Evolutionary conservation across 2,888 invertebrate species (phyloP), one percentile per base, ranked within the genome.

Genomic region (Drosophila vallismaia): DNA sequence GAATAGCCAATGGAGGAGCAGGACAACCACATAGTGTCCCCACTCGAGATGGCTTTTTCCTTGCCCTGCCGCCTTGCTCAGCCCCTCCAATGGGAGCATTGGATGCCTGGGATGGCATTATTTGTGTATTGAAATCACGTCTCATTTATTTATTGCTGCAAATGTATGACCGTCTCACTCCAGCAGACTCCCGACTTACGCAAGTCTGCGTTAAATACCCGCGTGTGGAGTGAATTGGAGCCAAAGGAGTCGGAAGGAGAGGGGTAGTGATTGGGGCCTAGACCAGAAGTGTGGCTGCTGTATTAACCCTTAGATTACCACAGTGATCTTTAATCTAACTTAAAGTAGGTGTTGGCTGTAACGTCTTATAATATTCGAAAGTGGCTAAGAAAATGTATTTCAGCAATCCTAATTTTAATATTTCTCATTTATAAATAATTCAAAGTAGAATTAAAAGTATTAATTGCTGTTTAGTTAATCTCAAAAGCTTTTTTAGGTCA

Each of bases 41-140:
- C 56, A 50, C 51, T 56, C 38, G 38, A 40, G 14, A 40, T 40
- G 9, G 10, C 33, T 33, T 10, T n/a, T 36, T n/a, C 14, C 7
- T 14, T 29, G 9, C 44, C 28, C 6, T 29, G 33, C 31, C 14
- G 19, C 19, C 19, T 19, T 19, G 19, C 19, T 1, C 44, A 4
- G 19, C 24, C 3, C 10, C 53, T 24, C 36, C 26, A n/a, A 2
- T 33, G 19, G 19, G 19, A 2, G 19, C 19, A 19, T 44, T n/a
- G 24, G 10, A 42, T n/a, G 12, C 24, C 26, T 46, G 59, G 46
- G 26, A 12, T 38, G 36, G 49, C 84, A 87, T 86, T 90, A 90
- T 91, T 91, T 91, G 90, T 89, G 90, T 91, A 91, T 91, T 91
- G 88, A 91, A 91, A 90, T 91, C 91, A 91, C 91, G 91, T 91